A percentile compares a stretch with the other conserved stretches of the same genome.
Evolutionary conservation across 2,797 vertebrate genomes (phyloP).

Genomic region (Kryptopterus vitreolus): DNA sequence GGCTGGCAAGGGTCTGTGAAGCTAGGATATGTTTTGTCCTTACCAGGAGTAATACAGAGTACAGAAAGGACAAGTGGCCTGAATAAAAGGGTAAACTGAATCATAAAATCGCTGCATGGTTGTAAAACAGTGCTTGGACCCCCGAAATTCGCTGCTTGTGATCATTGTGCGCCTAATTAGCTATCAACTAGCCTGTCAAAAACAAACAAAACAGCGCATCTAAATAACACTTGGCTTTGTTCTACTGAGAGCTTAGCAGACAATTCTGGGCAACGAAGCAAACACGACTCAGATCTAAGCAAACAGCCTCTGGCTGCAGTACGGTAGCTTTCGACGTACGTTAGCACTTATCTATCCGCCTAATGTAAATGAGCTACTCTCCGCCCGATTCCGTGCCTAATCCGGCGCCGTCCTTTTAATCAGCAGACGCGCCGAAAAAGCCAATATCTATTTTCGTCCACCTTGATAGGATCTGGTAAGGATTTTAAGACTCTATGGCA

Average conservation of each 20-base stretch:
- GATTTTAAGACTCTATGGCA: slow-evolving; percentile 93
- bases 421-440: slow-evolving; percentile 87
- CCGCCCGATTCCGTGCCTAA: slow-evolving; percentile 76
- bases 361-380: slow-evolving; percentile 83
- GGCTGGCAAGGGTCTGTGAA: neutral
- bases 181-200: slow-evolving; percentile 38
- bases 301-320: slow-evolving; percentile 79
- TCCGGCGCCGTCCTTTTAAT: slow-evolving; percentile 95
- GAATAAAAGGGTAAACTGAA: neutral
- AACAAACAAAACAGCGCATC: slow-evolving; percentile 14
- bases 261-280: slow-evolving; percentile 74
- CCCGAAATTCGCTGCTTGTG: neutral
- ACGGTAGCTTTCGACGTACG: slow-evolving; percentile 75
- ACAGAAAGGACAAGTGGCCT: neutral
- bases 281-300: slow-evolving; percentile 77
- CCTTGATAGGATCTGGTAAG: slow-evolving; percentile 96
- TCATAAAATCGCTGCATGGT: neutral
- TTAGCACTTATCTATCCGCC: slow-evolving; percentile 77
- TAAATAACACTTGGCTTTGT: slow-evolving; percentile 40
- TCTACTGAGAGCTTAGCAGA: slow-evolving; percentile 70
- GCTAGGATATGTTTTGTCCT: neutral
- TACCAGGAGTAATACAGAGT: neutral
- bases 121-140: neutral
- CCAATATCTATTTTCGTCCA: slow-evolving; percentile 98
- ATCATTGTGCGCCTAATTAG: neutral